Evolutionary conservation across 2,797 vertebrate genomes (phyloP), one percentile per base, ranked within the genome.

Genomic region (Gila robusta): DNA sequence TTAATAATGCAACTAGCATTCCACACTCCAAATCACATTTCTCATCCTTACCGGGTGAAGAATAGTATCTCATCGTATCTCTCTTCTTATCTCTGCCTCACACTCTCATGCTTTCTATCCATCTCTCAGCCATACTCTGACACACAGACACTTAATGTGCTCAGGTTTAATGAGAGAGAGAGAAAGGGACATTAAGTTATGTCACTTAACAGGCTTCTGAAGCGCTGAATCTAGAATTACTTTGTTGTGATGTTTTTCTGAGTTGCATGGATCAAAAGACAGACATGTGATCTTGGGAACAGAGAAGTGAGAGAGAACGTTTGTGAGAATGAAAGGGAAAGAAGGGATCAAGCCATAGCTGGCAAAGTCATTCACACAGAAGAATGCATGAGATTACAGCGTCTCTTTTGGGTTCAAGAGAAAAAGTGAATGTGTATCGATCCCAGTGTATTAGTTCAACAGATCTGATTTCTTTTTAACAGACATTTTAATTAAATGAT

Each of bases 221-320:
- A 80, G 39, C 32, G n/a, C 54, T 88, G 79, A n/a, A 17, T 66
- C 52, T 59, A 88, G 74, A 82, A 74, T 85, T 76, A 87, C 79
- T 59, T 41, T 81, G 44, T 59, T 66, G 73, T 86, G 39, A 80
- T 56, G 39, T 86, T 78, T 78, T 88, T 72, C 32, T 23, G 28
- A 69, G 44, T 85, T 82, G n/a, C 41, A 74, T 49, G 32, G 84
- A 84, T 89, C 83, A 80, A 69, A 87, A 76, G 44, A 32, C 6
- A n/a, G 44, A 90, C 86, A 91, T 88, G 85, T 84, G 89, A 92
- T 94, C 91, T 88, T 94, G 93, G 92, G 94, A 95, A 95, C 89
- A 79, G 73, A 47, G 70, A 79, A 41, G 37, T 81, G 71, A 37
- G 64, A 72, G 12, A 74, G 49, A 90, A 79, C 85, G 85, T 81